phyloP scores from a whole-genome alignment of 2,113 vertebrate species.

The Formicarius rufipectus region DNA sequence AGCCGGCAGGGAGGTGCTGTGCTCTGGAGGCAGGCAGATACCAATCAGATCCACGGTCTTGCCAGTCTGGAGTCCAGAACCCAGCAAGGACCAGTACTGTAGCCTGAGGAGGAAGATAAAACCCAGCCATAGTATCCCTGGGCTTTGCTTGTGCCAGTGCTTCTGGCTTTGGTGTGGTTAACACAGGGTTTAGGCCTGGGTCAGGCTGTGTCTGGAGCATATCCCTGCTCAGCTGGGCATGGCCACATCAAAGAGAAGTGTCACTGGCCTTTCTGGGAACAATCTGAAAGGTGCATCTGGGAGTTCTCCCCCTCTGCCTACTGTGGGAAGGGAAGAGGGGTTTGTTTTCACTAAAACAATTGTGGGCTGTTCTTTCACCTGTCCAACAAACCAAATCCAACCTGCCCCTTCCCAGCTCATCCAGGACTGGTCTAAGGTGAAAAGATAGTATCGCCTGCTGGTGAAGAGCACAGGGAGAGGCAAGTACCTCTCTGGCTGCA shows the following conservation, averaged over 20 bases:
- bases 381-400: background rate
- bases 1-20: conserved; percentile 32
- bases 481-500: background rate
- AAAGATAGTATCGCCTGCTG: background rate
- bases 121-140: background rate
- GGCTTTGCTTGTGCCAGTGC: background rate
- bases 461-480: background rate
- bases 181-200: background rate
- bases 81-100: background rate
- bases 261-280: background rate
- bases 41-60: conserved; percentile 8
- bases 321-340: background rate
- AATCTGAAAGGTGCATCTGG: background rate
- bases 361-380: background rate
- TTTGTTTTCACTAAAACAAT: background rate
- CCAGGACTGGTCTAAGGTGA: background rate
- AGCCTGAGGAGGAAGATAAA: background rate
- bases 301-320: background rate
- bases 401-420: background rate
- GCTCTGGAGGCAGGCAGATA: conserved; percentile 33
- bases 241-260: background rate
- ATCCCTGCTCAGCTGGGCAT: background rate
- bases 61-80: conserved; percentile 5
- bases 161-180: background rate
- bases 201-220: background rate